Evolutionary conservation across 2,113 vertebrate genomes (phyloP), one percentile per base, ranked within the genome.

Genomic region (Pelodiscus sinensis): DNA sequence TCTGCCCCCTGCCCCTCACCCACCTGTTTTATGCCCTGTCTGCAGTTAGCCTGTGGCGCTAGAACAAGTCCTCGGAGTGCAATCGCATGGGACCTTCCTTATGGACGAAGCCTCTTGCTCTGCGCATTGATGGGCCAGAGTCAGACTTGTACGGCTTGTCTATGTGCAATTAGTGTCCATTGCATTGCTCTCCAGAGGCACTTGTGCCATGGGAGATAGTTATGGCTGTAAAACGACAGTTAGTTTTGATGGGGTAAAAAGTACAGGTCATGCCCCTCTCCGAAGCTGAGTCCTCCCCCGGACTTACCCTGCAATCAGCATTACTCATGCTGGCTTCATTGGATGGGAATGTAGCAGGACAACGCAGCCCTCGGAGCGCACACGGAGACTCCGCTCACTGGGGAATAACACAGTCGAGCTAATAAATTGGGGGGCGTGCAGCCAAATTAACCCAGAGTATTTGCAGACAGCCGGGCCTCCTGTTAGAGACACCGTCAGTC

Each of bases 111-210:
- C 19, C 6, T 86, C 73, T 35, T 75, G 31, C 29, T 11, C 89
- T 82, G 80, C 6, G 2, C 50, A 78, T 50, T 89, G 52, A 7
- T 78, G 84, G 51, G 79, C 88, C 62, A 92, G 38, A 78, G 81
- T 12, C 82, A 65, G n/a, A 35, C 65, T 82, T 90, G 31, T 65
- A 35, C 73, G 87, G 82, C 88, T 81, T 87, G 82, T 91, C 90
- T 81, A 0, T 52, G 14, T 44, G 38, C 60, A 93, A 90, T 92
- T 94, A 93, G 92, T 52, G 54, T n/a, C 84, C 50, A 0, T 95
- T 91, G 92, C 85, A 86, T 89, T 93, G 93, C 86, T 84, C 93
- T 90, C 79, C 90, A 93, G 83, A 86, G 89, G 86, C 68, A 68
- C 25, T 87, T 78, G 78, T 80, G 86, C 90, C 85, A 90, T 0